These are phyloP conservation scores for Sinotaia quadrata DNA, from an alignment of 2,888 invertebrate genomes.

Conservation along the genomic window DNA sequence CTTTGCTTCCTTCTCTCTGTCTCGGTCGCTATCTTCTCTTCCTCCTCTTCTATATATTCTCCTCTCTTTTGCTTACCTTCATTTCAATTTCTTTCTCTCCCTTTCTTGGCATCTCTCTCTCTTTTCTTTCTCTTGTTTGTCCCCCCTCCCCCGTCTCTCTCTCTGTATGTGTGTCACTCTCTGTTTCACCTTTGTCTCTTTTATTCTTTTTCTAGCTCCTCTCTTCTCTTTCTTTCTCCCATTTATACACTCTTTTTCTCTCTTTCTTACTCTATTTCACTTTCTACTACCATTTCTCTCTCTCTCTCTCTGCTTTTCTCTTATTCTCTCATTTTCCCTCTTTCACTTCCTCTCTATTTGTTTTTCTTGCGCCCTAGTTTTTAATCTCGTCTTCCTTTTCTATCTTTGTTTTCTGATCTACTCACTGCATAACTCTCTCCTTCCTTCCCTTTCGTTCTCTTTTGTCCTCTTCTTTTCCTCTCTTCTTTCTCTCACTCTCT, in stretches of 20 bases:
- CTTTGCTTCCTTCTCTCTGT: background rate
- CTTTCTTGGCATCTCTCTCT: background rate
- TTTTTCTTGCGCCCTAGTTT: too few relatives aligned
- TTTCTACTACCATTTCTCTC: background rate
- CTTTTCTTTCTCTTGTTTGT: background rate
- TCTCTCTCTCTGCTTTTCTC: constrained; percentile 3
- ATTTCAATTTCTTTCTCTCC: background rate
- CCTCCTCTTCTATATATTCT: background rate
- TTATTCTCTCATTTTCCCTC: background rate
- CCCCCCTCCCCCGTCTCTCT: background rate
- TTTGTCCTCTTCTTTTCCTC: background rate
- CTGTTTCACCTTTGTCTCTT: background rate
- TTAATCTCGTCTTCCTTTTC: too few relatives aligned
- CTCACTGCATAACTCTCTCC: background rate
- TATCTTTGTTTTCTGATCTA: too few relatives aligned
- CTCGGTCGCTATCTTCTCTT: background rate
- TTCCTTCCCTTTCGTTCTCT: background rate
- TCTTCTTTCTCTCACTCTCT: background rate
- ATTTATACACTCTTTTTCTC: background rate
- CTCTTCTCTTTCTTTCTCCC: background rate
- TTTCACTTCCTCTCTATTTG: background rate
- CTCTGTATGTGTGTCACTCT: background rate
- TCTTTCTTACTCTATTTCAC: background rate
- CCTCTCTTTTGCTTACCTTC: background rate
- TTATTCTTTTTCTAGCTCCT: too few relatives aligned